Conservation (phyloP, 2,113 vertebrate genomes). For the Microcebus lehilahytsara region DNA sequence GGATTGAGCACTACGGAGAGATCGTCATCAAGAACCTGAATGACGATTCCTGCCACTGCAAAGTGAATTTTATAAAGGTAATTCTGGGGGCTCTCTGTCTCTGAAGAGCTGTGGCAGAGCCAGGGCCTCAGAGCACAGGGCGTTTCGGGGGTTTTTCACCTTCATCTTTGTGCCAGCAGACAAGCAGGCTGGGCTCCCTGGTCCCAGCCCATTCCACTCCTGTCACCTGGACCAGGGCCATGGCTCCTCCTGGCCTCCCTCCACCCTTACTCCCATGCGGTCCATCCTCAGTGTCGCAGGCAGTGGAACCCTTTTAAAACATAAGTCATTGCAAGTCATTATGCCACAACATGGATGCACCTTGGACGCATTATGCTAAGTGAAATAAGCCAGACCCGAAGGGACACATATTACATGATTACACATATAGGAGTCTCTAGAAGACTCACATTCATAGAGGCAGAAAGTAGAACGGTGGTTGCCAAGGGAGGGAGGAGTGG, state of each 20-base stretch:
- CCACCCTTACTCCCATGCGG: no score
- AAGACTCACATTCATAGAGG: not conserved
- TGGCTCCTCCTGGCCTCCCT: no score
- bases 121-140: not conserved
- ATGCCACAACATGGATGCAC: fast-evolving
- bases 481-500: not conserved
- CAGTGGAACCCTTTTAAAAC: not conserved
- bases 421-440: not conserved
- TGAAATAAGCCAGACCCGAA: not conserved
- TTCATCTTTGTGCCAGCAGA: not conserved
- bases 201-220: not conserved
- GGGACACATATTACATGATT: not conserved
- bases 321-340: no score
- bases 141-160: not conserved
- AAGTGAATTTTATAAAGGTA: slow-evolving; percentile 97
- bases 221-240: not conserved
- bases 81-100: not conserved
- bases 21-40: slow-evolving; percentile 93
- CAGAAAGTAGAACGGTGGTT: not conserved
- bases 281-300: not conserved
- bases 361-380: not conserved
- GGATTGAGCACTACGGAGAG: slow-evolving; percentile 99
- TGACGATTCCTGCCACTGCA: slow-evolving; percentile 92
- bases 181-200: not conserved
- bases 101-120: not conserved